Base-by-base conservation (phyloP, 2,113 vertebrate genomes). In the Chaenogobius annularis region DNA sequence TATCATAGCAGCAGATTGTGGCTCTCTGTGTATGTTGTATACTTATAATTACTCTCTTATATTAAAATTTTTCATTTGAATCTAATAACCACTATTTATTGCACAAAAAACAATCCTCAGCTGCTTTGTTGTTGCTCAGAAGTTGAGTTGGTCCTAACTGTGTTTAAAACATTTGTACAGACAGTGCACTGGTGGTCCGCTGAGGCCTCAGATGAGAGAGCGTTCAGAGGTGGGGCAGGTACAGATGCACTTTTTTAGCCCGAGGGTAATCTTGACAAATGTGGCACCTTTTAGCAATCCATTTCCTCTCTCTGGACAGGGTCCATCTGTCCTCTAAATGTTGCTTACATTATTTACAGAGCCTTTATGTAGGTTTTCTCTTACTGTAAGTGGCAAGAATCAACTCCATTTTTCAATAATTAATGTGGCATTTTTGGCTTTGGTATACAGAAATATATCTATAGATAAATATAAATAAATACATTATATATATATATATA, bases 341-440 rank as follows among this genome's bases (percentile, higher is more conserved):
- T 46, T 46, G 44, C 87, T 87, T 90, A 86, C 86, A 90, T 91
- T 90, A 92, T 92, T 91, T 91, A 92, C 75, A 69, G 77, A 74
- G 74, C 58, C 75, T 80, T 77, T 76, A 69, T 72, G 77, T 72
- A 88, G 74, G 82, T 86, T 87, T 88, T 83, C 26, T 89, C 88
- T 88, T 84, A 88, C 82, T n/a, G 73, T 82, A 79, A 31, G 26
- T 31, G 26, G 73, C 9, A 66, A 85, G 70, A 63, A 22, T 55
- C 47, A 19, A 50, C 47, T 17, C 47, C 0, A 0, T 48, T 17
- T 48, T 46, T 46, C 3, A 44, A 44, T 11, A 44, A 15, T 15
- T 48, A 48, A 15, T 6, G 6, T 15, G 15, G 35, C 1, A 47
- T 47, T 47, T 3, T 46, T 46, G 10, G 35, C 35, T 3, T 35